Percentiles rank a stretch among this genome's conserved stretches.
Conservation (phyloP, 2,113 vertebrate genomes). For the Nettapus auritus region DNA sequence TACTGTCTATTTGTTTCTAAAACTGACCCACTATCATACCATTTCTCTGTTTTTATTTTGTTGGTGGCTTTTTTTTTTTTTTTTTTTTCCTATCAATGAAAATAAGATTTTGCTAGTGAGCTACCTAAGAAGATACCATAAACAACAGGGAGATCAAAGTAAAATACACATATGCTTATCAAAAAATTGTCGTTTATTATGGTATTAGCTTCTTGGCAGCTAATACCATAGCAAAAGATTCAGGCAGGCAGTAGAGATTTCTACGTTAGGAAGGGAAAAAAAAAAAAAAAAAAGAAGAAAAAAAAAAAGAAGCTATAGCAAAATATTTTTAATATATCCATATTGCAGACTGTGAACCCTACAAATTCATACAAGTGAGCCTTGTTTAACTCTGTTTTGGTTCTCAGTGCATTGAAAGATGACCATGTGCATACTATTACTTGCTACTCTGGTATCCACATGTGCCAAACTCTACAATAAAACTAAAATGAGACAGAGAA, state of each 20-base stretch:
- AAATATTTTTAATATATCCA: not conserved
- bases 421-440: not conserved
- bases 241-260: not conserved
- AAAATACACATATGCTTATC: not conserved
- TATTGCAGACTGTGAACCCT: not conserved
- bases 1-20: not conserved
- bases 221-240: not conserved
- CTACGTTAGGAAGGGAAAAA: not conserved
- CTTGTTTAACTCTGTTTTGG: not conserved
- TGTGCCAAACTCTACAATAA: not conserved
- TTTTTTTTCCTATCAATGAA: not conserved
- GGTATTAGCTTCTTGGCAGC: not conserved
- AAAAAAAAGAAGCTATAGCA: not conserved
- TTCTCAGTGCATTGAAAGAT: not conserved
- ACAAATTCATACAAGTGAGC: fast-evolving
- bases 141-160: not conserved
- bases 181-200: not conserved
- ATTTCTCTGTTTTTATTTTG: not conserved
- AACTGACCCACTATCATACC: not conserved
- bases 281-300: not conserved
- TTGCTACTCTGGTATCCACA: not conserved
- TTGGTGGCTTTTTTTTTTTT: not conserved
- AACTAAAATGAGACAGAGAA: not conserved
- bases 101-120: not conserved
- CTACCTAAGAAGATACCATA: not conserved